Conservation (phyloP, 2,113 vertebrate genomes). For the Spermophilus dauricus region DNA sequence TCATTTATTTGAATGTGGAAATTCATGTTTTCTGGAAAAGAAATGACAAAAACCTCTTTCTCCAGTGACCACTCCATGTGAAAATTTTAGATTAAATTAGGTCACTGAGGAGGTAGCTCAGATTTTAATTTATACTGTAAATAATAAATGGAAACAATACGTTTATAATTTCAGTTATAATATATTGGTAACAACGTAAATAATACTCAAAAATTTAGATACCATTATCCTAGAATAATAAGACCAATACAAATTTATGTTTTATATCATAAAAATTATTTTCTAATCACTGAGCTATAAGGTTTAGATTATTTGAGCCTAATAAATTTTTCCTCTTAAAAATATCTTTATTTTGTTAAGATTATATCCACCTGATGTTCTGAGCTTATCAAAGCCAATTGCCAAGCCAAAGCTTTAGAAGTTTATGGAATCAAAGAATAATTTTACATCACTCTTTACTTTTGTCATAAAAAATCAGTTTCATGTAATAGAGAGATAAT, state of each 20-base stretch:
- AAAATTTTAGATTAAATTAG: neutral
- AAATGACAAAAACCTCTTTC: constrained; percentile 14
- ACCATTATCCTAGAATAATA: neutral
- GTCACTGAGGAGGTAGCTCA: neutral
- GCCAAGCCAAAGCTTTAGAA: neutral
- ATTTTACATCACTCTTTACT: neutral
- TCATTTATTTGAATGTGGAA: constrained; percentile 10
- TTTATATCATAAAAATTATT: constrained; percentile 5
- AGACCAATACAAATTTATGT: neutral
- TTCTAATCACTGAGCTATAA: neutral
- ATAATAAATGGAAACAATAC: neutral
- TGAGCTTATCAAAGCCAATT: neutral
- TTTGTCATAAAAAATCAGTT: neutral
- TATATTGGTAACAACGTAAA: neutral
- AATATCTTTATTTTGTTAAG: neutral
- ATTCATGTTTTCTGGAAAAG: neutral
- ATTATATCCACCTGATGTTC: neutral
- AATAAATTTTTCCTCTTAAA: constrained; percentile 7
- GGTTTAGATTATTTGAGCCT: constrained; percentile 1
- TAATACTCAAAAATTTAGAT: neutral
- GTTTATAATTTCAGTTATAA: neutral
- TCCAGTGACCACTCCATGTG: neutral
- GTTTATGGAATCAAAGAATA: neutral
- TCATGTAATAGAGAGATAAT: neutral
- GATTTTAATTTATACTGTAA: neutral